phyloP scores from a whole-genome alignment of 2,113 vertebrate genomes.

The Chunga burmeisteri region DNA sequence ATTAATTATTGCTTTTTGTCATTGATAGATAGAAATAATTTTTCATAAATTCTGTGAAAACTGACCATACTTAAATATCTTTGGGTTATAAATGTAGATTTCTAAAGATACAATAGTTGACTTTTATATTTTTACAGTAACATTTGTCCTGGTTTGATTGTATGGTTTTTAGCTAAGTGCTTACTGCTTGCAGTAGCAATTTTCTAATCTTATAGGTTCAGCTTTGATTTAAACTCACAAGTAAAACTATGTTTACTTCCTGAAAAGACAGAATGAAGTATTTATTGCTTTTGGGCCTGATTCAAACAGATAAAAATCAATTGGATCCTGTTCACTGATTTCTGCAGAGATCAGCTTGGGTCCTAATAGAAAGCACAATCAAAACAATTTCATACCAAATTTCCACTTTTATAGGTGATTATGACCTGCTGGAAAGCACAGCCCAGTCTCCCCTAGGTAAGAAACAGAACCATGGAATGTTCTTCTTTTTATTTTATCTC shows the following conservation, averaged over 20 bases:
- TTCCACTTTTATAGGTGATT: conserved; percentile 66
- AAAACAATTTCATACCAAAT: background rate
- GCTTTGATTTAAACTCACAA: background rate
- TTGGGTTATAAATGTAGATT: background rate
- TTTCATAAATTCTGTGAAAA: background rate
- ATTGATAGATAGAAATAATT: background rate
- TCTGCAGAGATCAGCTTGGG: background rate
- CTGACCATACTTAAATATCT: background rate
- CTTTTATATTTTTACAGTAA: background rate
- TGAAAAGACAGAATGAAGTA: background rate
- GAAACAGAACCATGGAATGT: background rate
- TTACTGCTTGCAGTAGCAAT: background rate
- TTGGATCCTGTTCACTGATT: background rate
- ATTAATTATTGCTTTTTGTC: background rate
- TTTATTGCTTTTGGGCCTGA: conserved; percentile 7
- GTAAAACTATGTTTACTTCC: background rate
- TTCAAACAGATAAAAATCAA: conserved; percentile 13
- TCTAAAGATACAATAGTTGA: background rate
- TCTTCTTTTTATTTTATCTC: background rate
- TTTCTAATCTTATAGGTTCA: background rate
- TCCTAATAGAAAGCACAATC: background rate
- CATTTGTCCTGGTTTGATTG: background rate
- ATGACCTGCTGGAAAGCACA: conserved; percentile 62
- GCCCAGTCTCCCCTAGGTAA: conserved; percentile 71
- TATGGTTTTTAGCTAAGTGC: accelerated